phyloP scores from a whole-genome alignment of 1,140 invertebrate species.

The Hypsibius dujardini region DNA sequence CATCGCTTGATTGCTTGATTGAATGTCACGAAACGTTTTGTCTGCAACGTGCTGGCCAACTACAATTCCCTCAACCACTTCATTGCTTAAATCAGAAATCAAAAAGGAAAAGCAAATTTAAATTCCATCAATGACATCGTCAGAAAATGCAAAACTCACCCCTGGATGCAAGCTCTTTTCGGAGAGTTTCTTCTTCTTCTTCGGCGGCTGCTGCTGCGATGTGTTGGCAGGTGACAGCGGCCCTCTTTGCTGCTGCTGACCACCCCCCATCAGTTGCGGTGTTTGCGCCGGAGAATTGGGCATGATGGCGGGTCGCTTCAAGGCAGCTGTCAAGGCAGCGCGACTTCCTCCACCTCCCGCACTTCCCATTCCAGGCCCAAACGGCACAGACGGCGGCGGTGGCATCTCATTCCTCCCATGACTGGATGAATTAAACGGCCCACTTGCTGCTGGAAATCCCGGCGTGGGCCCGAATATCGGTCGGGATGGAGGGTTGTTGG shows the following conservation, averaged over 20 bases:
- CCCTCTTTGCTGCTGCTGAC: not conserved
- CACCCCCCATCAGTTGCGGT: not conserved
- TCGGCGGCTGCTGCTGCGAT: not conserved
- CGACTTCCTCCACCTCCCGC: no score
- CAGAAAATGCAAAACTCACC: not conserved
- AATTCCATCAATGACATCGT: no score
- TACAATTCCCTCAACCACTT: no score
- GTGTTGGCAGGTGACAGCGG: not conserved
- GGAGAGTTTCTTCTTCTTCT: not conserved
- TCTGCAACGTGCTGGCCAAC: not conserved
- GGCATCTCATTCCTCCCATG: not conserved
- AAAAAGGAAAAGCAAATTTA: no score
- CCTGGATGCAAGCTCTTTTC: not conserved
- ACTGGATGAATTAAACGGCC: not conserved
- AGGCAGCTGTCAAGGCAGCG: constrained; percentile 3
- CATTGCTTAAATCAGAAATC: no score
- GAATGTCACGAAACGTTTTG: not conserved
- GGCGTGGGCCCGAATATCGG: not conserved
- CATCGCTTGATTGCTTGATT: no score
- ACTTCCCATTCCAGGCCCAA: not conserved
- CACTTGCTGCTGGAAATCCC: not conserved
- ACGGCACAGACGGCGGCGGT: constrained; percentile 8
- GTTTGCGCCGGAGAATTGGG: not conserved
- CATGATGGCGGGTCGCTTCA: not conserved
- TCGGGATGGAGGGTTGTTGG: not conserved